Percentiles rank a stretch among this genome's conserved stretches.
Evolutionary conservation across 2,113 vertebrate genomes (phyloP).

Genomic region (Hippocampus barbouri): DNA sequence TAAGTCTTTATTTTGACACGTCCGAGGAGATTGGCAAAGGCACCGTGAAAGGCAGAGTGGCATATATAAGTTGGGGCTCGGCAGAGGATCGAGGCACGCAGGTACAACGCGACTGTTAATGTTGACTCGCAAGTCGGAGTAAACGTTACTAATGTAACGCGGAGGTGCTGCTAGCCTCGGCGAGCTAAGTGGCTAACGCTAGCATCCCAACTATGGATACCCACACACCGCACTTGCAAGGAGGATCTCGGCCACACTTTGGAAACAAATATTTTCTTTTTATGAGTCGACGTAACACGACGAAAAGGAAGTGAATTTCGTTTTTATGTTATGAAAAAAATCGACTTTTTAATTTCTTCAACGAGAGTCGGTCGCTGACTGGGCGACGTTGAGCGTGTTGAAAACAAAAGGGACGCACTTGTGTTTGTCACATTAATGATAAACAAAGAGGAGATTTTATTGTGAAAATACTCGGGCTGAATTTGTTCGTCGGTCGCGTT

Average conservation of each 20-base stretch:
- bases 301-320: background rate
- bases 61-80: conserved; percentile 36
- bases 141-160: conserved; percentile 65
- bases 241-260: background rate
- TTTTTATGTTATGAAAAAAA: background rate
- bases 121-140: conserved; percentile 54
- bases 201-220: conserved; percentile 52
- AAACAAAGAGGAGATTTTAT: background rate
- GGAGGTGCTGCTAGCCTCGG: conserved; percentile 13
- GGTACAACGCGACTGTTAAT: conserved; percentile 53
- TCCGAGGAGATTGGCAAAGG: conserved; percentile 3
- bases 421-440: background rate
- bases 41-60: conserved; percentile 4
- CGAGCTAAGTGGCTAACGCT: conserved; percentile 65
- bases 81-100: conserved; percentile 30
- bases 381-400: conserved; percentile 35
- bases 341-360: conserved; percentile 11
- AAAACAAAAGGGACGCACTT: conserved; percentile 59
- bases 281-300: background rate
- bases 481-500: background rate
- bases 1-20: background rate
- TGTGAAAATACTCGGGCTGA: background rate
- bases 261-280: background rate
- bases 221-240: conserved; percentile 5
- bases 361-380: background rate